Conservation (phyloP, 2,797 vertebrate species). For the Melopsittacus undulatus region DNA sequence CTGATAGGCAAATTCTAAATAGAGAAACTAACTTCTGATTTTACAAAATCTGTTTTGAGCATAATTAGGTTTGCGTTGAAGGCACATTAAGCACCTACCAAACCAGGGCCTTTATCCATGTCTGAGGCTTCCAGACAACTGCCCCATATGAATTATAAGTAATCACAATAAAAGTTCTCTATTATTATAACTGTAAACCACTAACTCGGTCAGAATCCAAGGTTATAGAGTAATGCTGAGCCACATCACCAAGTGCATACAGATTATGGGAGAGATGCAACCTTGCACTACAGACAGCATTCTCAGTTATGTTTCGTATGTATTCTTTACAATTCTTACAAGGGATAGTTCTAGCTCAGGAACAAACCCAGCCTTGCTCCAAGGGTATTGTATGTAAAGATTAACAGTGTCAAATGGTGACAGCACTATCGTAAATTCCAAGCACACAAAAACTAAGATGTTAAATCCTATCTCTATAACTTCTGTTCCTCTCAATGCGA, state of each 20-base stretch:
- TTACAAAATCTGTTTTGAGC: not conserved
- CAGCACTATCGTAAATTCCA: slow-evolving; percentile 63
- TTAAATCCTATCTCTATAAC: slow-evolving; percentile 66
- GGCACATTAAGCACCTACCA: not conserved
- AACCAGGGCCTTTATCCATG: not conserved
- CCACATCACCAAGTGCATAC: not conserved
- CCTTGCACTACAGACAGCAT: not conserved
- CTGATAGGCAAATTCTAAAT: not conserved
- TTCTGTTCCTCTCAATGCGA: slow-evolving; percentile 63
- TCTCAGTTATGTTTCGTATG: not conserved
- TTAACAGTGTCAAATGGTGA: slow-evolving; percentile 67
- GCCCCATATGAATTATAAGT: not conserved
- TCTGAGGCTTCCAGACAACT: not conserved
- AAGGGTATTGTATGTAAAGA: slow-evolving; percentile 65
- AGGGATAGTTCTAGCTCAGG: slow-evolving; percentile 47
- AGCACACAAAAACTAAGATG: slow-evolving; percentile 49
- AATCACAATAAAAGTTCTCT: slow-evolving; percentile 1
- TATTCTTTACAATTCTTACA: slow-evolving; percentile 46
- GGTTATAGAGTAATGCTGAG: not conserved
- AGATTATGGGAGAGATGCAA: not conserved
- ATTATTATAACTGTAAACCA: not conserved
- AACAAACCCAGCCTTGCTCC: slow-evolving; percentile 62
- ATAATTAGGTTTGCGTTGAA: not conserved
- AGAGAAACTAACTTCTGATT: not conserved
- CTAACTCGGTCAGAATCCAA: slow-evolving; percentile 13